A percentile compares a stretch with the other conserved stretches of the same genome.
phyloP scores from a whole-genome alignment of 2,888 invertebrate genomes.

The Hybos culiciformis region DNA sequence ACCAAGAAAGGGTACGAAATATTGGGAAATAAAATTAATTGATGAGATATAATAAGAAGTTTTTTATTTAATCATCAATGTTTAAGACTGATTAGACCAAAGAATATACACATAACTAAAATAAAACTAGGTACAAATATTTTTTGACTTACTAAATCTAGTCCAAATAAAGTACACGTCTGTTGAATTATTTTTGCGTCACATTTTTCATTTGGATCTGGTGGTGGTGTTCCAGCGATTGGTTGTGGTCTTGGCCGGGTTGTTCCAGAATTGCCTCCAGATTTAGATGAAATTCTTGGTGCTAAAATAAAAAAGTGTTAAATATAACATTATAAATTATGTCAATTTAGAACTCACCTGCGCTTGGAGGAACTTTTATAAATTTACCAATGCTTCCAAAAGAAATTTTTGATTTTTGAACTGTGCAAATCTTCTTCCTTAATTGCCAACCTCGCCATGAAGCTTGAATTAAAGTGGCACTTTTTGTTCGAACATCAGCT shows the following conservation, averaged over 20 bases:
- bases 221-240: slow-evolving; percentile 80
- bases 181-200: slow-evolving; percentile 81
- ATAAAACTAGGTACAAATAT: too few species aligned
- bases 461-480: slow-evolving; percentile 72
- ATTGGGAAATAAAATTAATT: too few species aligned
- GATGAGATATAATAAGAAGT: too few species aligned
- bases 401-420: slow-evolving; percentile 25
- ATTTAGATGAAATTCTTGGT: slow-evolving; percentile 29
- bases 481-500: slow-evolving; percentile 59
- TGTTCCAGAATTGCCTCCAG: slow-evolving; percentile 23
- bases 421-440: slow-evolving; percentile 49
- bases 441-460: slow-evolving; percentile 73
- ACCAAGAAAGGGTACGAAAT: too few species aligned
- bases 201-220: slow-evolving; percentile 71
- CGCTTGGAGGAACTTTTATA: slow-evolving; percentile 23
- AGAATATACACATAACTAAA: too few species aligned
- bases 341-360: slow-evolving; percentile 20
- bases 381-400: too few species aligned
- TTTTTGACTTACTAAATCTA: slow-evolving; percentile 71
- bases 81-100: too few species aligned
- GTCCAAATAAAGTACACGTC: slow-evolving; percentile 77
- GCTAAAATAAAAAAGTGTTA: slow-evolving; percentile 18
- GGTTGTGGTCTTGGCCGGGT: slow-evolving; percentile 77
- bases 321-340: neutral
- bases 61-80: too few species aligned